A percentile compares a stretch with the other conserved stretches of the same genome.
These are phyloP conservation scores for Pogonomyrmex barbatus DNA, from an alignment of 1,140 invertebrate genomes.

Conservation along the genomic window DNA sequence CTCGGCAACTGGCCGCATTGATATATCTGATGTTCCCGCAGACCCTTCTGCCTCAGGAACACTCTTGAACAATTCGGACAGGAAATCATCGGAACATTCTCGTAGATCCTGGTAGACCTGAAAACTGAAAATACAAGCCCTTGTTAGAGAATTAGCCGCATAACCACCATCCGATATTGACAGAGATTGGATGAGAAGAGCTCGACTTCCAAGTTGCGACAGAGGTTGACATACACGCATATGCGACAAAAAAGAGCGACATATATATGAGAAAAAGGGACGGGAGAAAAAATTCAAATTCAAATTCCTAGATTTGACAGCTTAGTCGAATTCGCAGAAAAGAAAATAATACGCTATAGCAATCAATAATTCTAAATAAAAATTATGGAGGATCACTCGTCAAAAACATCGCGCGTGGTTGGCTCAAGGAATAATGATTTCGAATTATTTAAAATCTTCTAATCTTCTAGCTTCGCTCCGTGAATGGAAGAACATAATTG, in stretches of 20 bases:
- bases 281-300: not conserved
- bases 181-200: not conserved
- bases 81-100: not conserved
- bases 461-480: not conserved
- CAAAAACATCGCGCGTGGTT: not conserved
- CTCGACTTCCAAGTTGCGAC: not conserved
- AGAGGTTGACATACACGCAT: not conserved
- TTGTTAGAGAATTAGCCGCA: slow-evolving; percentile 9
- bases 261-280: too few species aligned
- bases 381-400: not conserved
- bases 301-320: not conserved
- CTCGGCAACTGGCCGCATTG: slow-evolving; percentile 83
- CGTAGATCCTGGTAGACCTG: not conserved
- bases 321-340: too few species aligned
- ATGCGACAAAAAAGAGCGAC: not conserved
- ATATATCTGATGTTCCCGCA: slow-evolving; percentile 82
- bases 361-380: slow-evolving; percentile 16
- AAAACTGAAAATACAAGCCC: slow-evolving; percentile 54
- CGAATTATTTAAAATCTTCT: not conserved
- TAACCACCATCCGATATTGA: not conserved
- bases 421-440: not conserved
- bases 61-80: slow-evolving; percentile 67
- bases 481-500: not conserved
- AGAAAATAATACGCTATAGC: not conserved
- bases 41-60: slow-evolving; percentile 68